Percentiles rank a stretch among this genome's conserved stretches.
Conservation (phyloP, 1,140 invertebrate species). For the Gonatopus flavifemur region DNA sequence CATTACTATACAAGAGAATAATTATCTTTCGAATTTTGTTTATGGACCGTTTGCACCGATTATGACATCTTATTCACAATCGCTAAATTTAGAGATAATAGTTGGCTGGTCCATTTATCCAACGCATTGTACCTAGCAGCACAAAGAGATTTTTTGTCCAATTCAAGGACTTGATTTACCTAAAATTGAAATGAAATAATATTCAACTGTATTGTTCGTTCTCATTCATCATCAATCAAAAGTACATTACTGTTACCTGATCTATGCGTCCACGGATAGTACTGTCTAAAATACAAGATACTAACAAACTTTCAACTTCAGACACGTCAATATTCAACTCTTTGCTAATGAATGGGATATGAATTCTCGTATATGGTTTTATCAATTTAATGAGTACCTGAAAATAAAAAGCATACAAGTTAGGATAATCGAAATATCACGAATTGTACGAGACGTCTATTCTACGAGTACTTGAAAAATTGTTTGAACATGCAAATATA, state of each 20-base stretch:
- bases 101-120: constrained; percentile 95
- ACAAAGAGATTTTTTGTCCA: constrained; percentile 79
- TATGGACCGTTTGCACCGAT: constrained; percentile 15
- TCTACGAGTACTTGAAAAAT: neutral
- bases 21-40: constrained; percentile 16
- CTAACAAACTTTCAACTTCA: constrained; percentile 95
- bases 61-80: constrained; percentile 88
- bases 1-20: constrained; percentile 34
- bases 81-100: constrained; percentile 83
- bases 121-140: constrained; percentile 88
- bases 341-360: constrained; percentile 97
- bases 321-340: constrained; percentile 94
- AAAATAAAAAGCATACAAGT: constrained; percentile 6
- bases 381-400: constrained; percentile 95
- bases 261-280: constrained; percentile 97
- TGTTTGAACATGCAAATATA: constrained; percentile 17
- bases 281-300: constrained; percentile 98
- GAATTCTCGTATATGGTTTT: constrained; percentile 96
- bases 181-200: constrained; percentile 24
- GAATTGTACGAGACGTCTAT: neutral
- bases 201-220: neutral
- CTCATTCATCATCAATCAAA: neutral
- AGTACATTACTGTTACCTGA: constrained; percentile 66
- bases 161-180: constrained; percentile 91
- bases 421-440: neutral